Percentiles rank a stretch among this genome's conserved stretches.
Conservation (phyloP, 2,797 vertebrate genomes). For the Onychomys torridus region DNA sequence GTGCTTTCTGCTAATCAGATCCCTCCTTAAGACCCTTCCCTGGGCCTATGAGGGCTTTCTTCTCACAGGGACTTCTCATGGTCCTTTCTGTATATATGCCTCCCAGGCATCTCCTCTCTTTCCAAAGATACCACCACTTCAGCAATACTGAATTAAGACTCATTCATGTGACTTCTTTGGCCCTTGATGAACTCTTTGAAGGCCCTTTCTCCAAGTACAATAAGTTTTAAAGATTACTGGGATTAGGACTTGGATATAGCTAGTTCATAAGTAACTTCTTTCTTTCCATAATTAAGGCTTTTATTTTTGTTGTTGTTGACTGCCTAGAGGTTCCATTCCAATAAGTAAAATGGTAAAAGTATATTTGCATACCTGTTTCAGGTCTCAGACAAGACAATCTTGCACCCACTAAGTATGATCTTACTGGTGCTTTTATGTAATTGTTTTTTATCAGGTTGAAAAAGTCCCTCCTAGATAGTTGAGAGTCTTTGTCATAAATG, state of each 20-base stretch:
- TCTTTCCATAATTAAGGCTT: not conserved
- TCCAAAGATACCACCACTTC: not conserved
- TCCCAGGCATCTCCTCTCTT: not conserved
- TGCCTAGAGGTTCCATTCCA: not conserved
- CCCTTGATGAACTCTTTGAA: slow-evolving; percentile 33
- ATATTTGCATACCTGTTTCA: not conserved
- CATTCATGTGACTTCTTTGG: not conserved
- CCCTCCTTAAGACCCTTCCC: not conserved
- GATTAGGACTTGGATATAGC: not conserved
- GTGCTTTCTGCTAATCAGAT: not conserved
- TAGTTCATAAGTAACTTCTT: not conserved
- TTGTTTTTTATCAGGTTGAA: not conserved
- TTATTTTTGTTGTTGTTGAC: not conserved
- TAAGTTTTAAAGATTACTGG: not conserved
- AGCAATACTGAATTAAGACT: not conserved
- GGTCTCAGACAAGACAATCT: not conserved
- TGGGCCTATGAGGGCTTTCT: not conserved
- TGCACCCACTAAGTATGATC: not conserved
- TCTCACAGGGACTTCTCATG: not conserved
- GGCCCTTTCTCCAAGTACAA: not conserved
- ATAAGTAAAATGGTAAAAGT: slow-evolving; percentile 12
- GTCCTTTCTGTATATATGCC: not conserved
- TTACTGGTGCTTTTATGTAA: slow-evolving; percentile 19
- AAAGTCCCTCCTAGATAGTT: not conserved
- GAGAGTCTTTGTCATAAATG: not conserved